Conservation (phyloP, 2,888 invertebrate genomes). For the Netelia fuscicornis region DNA sequence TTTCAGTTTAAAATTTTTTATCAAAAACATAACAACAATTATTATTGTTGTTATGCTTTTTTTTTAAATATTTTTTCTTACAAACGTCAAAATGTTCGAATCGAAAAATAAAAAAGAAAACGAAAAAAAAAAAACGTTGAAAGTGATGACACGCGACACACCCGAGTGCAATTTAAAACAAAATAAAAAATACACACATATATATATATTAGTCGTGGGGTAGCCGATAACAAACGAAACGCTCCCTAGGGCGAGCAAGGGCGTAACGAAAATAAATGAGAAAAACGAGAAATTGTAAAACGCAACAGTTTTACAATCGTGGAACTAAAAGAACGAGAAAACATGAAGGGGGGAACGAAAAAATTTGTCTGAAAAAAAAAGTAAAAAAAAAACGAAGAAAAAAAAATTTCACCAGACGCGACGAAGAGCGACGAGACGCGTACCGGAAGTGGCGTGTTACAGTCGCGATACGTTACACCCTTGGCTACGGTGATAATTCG, state of each 20-base stretch:
- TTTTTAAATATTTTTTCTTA: too few relatives aligned
- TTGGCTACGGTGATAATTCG: conserved; percentile 1
- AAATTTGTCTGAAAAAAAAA: neutral
- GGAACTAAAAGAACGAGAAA: conserved; percentile 1
- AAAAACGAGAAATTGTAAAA: conserved; percentile 37
- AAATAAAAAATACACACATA: neutral
- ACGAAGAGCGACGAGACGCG: conserved; percentile 48
- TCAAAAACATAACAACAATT: too few relatives aligned
- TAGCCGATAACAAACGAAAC: conserved; percentile 45
- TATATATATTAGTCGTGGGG: neutral
- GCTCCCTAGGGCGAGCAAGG: conserved; percentile 47
- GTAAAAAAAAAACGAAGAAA: conserved; percentile 10
- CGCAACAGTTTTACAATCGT: conserved; percentile 38
- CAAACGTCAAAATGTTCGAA: neutral
- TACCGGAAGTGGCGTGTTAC: conserved; percentile 55
- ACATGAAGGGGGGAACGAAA: neutral
- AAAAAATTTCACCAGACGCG: conserved; percentile 18
- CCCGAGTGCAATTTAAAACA: neutral
- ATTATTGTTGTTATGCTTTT: too few relatives aligned
- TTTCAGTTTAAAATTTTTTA: too few relatives aligned
- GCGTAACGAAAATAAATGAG: conserved; percentile 57
- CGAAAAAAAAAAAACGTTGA: neutral
- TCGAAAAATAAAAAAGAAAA: neutral
- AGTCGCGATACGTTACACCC: conserved; percentile 41
- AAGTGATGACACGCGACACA: conserved; percentile 9